Conservation (phyloP, 2,888 invertebrate species). For the Rhaphigaster nebulosa region DNA sequence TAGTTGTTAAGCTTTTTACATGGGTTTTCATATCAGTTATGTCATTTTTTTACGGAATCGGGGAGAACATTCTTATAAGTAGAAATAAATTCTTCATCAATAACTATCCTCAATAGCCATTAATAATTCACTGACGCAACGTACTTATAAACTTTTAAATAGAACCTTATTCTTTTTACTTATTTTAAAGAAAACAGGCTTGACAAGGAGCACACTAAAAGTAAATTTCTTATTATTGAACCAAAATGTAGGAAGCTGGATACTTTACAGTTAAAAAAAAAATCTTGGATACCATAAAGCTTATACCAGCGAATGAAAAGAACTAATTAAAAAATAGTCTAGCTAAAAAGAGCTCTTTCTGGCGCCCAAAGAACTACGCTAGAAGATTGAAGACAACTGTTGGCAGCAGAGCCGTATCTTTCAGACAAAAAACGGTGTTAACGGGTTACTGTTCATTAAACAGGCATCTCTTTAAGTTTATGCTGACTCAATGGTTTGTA, state of each 20-base stretch:
- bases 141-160: background rate
- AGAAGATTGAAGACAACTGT: background rate
- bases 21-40: no score
- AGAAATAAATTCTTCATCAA: background rate
- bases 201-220: no score
- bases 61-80: background rate
- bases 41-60: no score
- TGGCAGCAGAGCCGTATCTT: background rate
- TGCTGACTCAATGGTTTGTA: background rate
- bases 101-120: background rate
- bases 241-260: no score
- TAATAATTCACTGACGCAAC: background rate
- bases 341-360: background rate
- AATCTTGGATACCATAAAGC: no score
- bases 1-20: no score
- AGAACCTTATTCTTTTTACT: background rate
- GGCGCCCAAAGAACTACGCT: background rate
- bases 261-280: no score
- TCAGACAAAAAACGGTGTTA: background rate
- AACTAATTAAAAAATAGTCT: background rate
- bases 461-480: background rate
- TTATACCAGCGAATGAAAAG: background rate
- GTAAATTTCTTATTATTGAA: no score
- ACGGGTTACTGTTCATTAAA: background rate
- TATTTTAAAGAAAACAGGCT: background rate